Evolutionary conservation across 2,113 vertebrate genomes (phyloP), one percentile per base, ranked within the genome.

Genomic region (Gopherus flavomarginatus): DNA sequence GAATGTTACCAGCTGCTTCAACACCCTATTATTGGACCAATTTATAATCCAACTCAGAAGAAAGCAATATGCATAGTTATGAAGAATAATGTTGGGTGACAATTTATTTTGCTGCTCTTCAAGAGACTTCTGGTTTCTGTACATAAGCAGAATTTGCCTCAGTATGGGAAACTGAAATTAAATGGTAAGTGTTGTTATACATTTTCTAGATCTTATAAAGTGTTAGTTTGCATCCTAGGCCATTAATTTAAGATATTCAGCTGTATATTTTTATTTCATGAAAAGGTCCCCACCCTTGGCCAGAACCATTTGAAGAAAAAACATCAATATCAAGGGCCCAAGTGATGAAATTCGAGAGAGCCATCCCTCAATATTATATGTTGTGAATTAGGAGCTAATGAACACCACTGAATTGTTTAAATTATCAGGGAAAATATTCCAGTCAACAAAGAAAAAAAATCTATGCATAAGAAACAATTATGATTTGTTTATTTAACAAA

Each of bases 401-500:
- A 95, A 90, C 44, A 53, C 17, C 4, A 88, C 42, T 27, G 4
- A 11, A 78, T 83, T 86, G 44, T 35, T 83, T 42, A 21, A 89
- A 75, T 79, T 49, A 80, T 19, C 3, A 2, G 38, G 5, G 31
- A 82, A 93, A 95, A 81, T 14, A 81, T 24, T 92, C 88, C 80
- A 91, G 90, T 85, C 72, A 84, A 38, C 27, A 90, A 96, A 94
- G 50, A 84, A 91, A 96, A 94, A 17, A 89, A 54, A 65, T 62
- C 24, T 93, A 78, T 89, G 89, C 79, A 93, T 75, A 44, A 65
- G 83, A 94, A 81, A 96, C 77, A 97, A 96, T 93, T 90, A 98
- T 31, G 87, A 97, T 69, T 82, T 91, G 90, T 98, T 98, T 98
- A 98, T 98, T 98, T 98, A 98, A 93, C 94, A 98, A 98, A 98